phyloP scores from a whole-genome alignment of 2,888 invertebrate species.

The Heliconius erato region DNA sequence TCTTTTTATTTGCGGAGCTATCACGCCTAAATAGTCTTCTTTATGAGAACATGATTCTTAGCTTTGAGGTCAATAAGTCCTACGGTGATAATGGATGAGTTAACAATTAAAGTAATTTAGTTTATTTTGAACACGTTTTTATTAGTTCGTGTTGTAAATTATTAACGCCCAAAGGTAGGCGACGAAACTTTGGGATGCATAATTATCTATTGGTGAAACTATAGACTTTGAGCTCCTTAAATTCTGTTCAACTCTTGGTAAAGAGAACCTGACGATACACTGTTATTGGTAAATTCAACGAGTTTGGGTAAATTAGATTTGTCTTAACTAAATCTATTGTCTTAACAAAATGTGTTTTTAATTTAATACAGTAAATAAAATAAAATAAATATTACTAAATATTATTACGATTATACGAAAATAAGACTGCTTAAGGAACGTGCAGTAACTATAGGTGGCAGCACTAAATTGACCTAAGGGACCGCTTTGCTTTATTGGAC shows the following conservation, averaged over 20 bases:
- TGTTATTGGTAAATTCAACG: not conserved
- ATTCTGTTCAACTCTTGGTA: not conserved
- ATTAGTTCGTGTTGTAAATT: not conserved
- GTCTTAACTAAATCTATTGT: too few species aligned
- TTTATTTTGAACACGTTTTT: not conserved
- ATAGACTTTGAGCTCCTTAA: not conserved
- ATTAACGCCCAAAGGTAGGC: not conserved
- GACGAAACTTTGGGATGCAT: not conserved
- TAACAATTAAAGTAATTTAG: not conserved
- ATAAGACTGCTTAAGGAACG: too few species aligned
- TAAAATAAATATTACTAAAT: too few species aligned
- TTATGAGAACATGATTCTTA: slow-evolving; percentile 8
- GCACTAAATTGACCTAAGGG: too few species aligned
- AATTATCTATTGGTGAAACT: too few species aligned
- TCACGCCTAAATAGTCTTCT: slow-evolving; percentile 30
- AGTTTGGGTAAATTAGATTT: too few species aligned
- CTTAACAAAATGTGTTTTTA: not conserved
- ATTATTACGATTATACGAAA: too few species aligned
- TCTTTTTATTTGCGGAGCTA: slow-evolving; percentile 32
- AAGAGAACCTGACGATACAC: not conserved
- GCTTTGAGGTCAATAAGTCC: slow-evolving; percentile 13
- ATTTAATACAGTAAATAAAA: not conserved
- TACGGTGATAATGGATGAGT: not conserved
- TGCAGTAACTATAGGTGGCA: too few species aligned
- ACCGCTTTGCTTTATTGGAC: too few species aligned